Base-by-base conservation (phyloP, 2,888 invertebrate genomes). In the Plagodis pulveraria region DNA sequence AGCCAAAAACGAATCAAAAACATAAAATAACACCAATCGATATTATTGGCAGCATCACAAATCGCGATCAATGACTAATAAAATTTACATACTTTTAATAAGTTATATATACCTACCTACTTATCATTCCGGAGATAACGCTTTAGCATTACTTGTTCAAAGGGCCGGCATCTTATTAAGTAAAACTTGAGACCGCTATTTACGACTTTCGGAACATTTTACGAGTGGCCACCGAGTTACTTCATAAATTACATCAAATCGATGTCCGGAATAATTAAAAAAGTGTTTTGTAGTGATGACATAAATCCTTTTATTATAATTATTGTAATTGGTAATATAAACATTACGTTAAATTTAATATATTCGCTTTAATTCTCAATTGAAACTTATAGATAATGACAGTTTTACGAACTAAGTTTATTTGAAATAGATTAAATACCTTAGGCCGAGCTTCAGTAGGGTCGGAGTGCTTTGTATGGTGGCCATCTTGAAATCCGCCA, bases 181-280 rank as follows among this genome's bases (percentile, higher is more conserved):
- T 69, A 63, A 65, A 64, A 67, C 63, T 70, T 80, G 80, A 81
- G 74, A 70, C 70, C 67, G 67, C 67, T 76, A 74, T 80, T 79
- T 80, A 80, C 70, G 74, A 70, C 67, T 64, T 61, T 71, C 63
- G 67, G 64, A 66, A 71, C 69, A 71, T 73, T 80, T 81, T 78
- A 76, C 73, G 52, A 63, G 63, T 50, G 52, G 66, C 68, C 66
- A 67, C 66, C 60, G 52, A 56, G 73, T 73, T 74, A 78, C 74
- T 73, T 73, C 74, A 72, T 71, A 69, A 74, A 75, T 68, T 72
- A 64, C 56, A 57, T 56, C 45, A 67, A 70, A 58, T 63, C 65
- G 67, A 62, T 50, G 50, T 40, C 43, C 44, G 9, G 11, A 48
- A 52, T 51, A 54, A 51, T 53, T 52, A 56, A 58, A 62, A 54